Conservation (phyloP, 2,113 vertebrate genomes). For the Xyliphius kryptos region DNA sequence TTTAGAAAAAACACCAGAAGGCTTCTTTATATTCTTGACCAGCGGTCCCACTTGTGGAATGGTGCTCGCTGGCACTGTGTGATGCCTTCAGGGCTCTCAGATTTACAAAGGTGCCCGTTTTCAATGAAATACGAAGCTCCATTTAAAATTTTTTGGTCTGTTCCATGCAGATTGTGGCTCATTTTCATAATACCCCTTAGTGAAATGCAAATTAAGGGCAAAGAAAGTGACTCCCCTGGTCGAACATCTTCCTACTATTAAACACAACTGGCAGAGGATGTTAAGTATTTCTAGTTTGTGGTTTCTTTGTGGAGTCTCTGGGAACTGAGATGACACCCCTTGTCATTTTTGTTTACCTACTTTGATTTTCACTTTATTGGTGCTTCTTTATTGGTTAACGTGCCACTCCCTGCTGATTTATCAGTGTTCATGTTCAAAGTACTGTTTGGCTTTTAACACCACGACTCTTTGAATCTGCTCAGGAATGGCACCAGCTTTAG, state of each 20-base stretch:
- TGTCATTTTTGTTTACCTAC: conserved; percentile 28
- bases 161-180: conserved; percentile 13
- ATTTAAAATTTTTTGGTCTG: conserved; percentile 9
- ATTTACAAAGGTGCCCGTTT: conserved; percentile 19
- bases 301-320: conserved; percentile 21
- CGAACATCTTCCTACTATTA: not conserved
- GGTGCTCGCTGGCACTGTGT: conserved; percentile 18
- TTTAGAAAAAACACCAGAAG: conserved; percentile 21
- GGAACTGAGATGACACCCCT: conserved; percentile 12
- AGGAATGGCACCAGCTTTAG: conserved; percentile 38
- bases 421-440: conserved; percentile 41
- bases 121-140: not conserved
- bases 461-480: conserved; percentile 39
- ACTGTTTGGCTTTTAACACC: conserved; percentile 36
- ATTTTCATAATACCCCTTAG: conserved; percentile 32
- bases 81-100: conserved; percentile 18
- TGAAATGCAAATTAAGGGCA: conserved; percentile 42
- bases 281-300: conserved; percentile 6
- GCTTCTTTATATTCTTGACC: conserved; percentile 28
- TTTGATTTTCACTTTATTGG: conserved; percentile 5
- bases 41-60: conserved; percentile 36
- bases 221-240: conserved; percentile 10
- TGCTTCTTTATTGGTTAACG: conserved; percentile 42
- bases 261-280: conserved; percentile 18
- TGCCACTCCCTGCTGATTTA: conserved; percentile 30